Conservation (phyloP, 1,140 invertebrate genomes). For the Caenorhabditis remanei region DNA sequence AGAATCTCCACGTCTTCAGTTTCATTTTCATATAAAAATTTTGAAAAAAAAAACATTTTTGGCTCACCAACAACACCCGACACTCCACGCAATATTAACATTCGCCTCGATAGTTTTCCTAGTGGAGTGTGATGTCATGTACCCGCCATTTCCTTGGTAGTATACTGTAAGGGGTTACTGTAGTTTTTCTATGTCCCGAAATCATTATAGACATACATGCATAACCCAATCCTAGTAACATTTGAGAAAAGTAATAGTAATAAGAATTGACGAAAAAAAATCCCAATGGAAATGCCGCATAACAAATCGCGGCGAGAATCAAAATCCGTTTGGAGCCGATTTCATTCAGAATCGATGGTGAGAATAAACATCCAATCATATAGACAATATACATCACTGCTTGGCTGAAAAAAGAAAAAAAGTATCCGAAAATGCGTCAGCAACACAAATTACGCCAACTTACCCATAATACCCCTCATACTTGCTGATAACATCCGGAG, state of each 20-base stretch:
- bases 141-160: background rate
- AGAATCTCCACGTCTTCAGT: too few relatives aligned
- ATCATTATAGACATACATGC: background rate
- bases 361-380: conserved; percentile 33
- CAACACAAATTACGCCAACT: background rate
- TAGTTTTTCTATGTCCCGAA: too few relatives aligned
- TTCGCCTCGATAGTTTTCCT: background rate
- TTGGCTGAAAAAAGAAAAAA: conserved; percentile 46
- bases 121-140: background rate
- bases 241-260: background rate
- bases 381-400: conserved; percentile 16
- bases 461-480: conserved; percentile 60
- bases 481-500: background rate
- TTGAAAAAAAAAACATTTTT: too few relatives aligned
- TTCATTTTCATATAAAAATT: too few relatives aligned
- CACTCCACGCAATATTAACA: background rate
- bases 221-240: background rate
- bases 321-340: background rate
- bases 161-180: background rate
- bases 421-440: background rate
- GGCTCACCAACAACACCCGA: conserved; percentile 19
- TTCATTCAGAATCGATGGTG: conserved; percentile 32
- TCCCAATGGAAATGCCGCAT: background rate
- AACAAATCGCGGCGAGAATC: background rate
- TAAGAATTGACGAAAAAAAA: conserved; percentile 4